Conservation (phyloP, 1,140 invertebrate genomes). For the Bombus sibiricus region DNA sequence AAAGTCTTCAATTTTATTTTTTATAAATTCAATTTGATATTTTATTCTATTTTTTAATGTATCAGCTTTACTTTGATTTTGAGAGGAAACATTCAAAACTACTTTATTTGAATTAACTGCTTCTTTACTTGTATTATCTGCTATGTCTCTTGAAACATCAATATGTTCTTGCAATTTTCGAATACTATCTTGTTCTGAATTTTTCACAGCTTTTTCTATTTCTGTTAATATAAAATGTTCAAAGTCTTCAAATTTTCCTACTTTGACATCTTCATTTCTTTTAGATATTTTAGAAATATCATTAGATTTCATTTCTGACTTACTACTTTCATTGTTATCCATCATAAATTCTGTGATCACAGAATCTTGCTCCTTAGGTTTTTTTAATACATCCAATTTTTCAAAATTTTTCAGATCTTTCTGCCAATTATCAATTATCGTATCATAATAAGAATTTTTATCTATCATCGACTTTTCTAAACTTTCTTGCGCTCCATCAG, state of each 20-base stretch:
- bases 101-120: slow-evolving; percentile 39
- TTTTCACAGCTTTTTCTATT: slow-evolving; percentile 63
- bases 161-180: slow-evolving; percentile 45
- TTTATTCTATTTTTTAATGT: slow-evolving; percentile 41
- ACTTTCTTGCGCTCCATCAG: slow-evolving; percentile 35
- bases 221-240: slow-evolving; percentile 69
- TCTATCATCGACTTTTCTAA: slow-evolving; percentile 39
- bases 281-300: slow-evolving; percentile 36
- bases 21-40: slow-evolving; percentile 36
- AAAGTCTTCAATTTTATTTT: slow-evolving; percentile 38
- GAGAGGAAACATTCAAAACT: slow-evolving; percentile 25
- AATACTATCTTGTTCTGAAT: slow-evolving; percentile 48
- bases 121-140: slow-evolving; percentile 38
- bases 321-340: slow-evolving; percentile 48
- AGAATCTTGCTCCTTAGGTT: slow-evolving; percentile 45
- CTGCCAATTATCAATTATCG: slow-evolving; percentile 38
- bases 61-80: slow-evolving; percentile 46
- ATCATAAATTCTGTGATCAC: slow-evolving; percentile 45
- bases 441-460: slow-evolving; percentile 54
- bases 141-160: slow-evolving; percentile 28
- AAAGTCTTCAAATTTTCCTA: slow-evolving; percentile 57
- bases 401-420: slow-evolving; percentile 36
- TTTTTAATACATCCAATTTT: slow-evolving; percentile 43
- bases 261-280: slow-evolving; percentile 34
- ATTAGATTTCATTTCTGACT: slow-evolving; percentile 32